Conservation (phyloP, 2,888 invertebrate genomes). For the Endomychus coccineus region DNA sequence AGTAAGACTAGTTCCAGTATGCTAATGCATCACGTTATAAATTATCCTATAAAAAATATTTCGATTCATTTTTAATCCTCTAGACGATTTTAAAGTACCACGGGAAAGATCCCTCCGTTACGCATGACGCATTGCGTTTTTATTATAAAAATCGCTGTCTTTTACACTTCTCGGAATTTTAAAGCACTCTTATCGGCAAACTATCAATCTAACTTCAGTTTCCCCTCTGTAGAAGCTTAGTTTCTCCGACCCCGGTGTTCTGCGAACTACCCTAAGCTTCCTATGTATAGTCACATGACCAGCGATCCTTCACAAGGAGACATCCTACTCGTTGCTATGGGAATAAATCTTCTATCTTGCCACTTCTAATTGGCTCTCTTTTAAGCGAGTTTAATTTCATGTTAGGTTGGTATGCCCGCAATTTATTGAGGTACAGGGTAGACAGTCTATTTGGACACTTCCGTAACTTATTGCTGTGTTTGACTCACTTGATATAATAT, state of each 20-base stretch:
- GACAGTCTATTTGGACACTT: no score
- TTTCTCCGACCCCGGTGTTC: conserved; percentile 8
- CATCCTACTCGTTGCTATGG: conserved; percentile 44
- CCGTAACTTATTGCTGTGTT: no score
- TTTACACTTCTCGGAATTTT: conserved; percentile 34
- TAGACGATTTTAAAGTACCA: not conserved
- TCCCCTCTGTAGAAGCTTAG: conserved; percentile 6
- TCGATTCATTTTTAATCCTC: no score
- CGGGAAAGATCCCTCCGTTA: conserved; percentile 2
- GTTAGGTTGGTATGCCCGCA: conserved; percentile 34
- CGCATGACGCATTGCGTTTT: no score
- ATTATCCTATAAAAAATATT: no score
- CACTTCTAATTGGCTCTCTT: conserved; percentile 46
- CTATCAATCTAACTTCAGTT: conserved; percentile 17
- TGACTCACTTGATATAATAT: no score
- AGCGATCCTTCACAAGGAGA: conserved; percentile 43
- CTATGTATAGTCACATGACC: conserved; percentile 28
- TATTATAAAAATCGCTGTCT: conserved; percentile 29
- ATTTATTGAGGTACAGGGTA: no score
- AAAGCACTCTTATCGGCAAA: conserved; percentile 24
- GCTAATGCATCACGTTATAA: no score
- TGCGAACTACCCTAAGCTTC: not conserved
- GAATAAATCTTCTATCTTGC: conserved; percentile 45
- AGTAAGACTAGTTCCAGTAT: no score
- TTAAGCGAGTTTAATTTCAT: conserved; percentile 40